Conservation (phyloP, 2,888 invertebrate species). For the Calameuta idolon region DNA sequence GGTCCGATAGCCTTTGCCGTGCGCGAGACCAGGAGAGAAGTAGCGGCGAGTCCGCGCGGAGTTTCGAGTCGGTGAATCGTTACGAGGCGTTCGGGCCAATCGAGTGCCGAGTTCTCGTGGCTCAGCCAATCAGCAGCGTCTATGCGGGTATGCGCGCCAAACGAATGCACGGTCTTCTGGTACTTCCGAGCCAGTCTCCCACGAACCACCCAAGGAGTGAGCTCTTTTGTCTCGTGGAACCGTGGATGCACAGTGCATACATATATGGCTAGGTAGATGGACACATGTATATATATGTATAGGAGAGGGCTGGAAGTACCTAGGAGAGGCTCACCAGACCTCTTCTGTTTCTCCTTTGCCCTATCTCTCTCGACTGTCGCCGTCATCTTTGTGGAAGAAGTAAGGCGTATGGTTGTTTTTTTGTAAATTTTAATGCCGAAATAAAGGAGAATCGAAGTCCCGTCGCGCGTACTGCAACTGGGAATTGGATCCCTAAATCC, state of each 20-base stretch:
- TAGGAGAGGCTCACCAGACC: background rate
- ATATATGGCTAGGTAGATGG: slow-evolving; percentile 28
- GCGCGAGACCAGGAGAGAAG: slow-evolving; percentile 17
- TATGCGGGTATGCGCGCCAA: background rate
- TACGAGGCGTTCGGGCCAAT: slow-evolving; percentile 32
- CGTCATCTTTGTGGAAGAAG: background rate
- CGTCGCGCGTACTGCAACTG: background rate
- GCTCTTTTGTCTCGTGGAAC: slow-evolving; percentile 59
- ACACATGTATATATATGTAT: slow-evolving; percentile 27
- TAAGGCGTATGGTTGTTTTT: background rate
- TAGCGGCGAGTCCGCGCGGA: slow-evolving; percentile 46
- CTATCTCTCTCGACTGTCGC: background rate
- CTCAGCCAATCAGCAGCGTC: background rate
- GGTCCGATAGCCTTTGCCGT: background rate
- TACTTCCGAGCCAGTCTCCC: slow-evolving; percentile 35
- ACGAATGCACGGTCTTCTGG: slow-evolving; percentile 1
- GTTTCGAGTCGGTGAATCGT: slow-evolving; percentile 37
- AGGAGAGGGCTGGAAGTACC: slow-evolving; percentile 27
- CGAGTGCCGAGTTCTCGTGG: background rate
- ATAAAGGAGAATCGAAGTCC: background rate
- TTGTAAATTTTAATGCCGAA: background rate
- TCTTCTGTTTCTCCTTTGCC: background rate
- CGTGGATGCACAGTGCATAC: slow-evolving; percentile 55
- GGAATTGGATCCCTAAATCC: background rate
- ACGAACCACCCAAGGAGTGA: slow-evolving; percentile 52